Percentiles rank a stretch among this genome's conserved stretches.
Conservation (phyloP, 2,797 vertebrate species). For the Catharus ustulatus region DNA sequence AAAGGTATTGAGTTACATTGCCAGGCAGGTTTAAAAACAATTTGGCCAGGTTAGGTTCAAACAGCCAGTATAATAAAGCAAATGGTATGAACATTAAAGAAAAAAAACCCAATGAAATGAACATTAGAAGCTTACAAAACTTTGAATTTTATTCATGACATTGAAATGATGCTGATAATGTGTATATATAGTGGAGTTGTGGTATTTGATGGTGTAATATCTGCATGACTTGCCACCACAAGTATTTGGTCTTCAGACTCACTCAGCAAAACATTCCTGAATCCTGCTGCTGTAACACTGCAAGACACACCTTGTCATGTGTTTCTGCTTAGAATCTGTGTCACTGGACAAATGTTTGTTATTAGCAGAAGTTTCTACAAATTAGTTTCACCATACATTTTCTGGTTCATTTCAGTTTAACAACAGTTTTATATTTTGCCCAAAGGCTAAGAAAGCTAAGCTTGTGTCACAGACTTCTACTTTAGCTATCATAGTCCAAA, state of each 20-base stretch:
- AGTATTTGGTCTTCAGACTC: neutral
- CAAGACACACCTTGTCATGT: neutral
- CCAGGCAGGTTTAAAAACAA: neutral
- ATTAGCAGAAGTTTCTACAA: constrained; percentile 42
- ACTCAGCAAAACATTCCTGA: neutral
- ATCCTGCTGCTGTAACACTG: neutral
- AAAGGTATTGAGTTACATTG: neutral
- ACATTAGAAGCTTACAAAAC: neutral
- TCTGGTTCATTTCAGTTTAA: constrained; percentile 60
- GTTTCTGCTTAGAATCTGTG: constrained; percentile 20
- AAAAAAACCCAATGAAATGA: neutral
- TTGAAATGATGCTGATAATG: neutral
- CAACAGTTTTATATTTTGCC: constrained; percentile 56
- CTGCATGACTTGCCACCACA: neutral
- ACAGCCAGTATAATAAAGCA: neutral
- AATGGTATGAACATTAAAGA: neutral
- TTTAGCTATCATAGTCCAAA: constrained; percentile 31
- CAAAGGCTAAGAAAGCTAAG: constrained; percentile 26
- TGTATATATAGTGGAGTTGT: too few species aligned
- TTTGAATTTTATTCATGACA: neutral
- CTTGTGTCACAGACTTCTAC: constrained; percentile 56
- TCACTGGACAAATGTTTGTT: constrained; percentile 38
- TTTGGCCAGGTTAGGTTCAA: neutral
- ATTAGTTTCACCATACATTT: constrained; percentile 43
- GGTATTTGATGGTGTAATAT: neutral